Conservation (phyloP, 2,888 invertebrate genomes). For the Penaeus monodon region DNA sequence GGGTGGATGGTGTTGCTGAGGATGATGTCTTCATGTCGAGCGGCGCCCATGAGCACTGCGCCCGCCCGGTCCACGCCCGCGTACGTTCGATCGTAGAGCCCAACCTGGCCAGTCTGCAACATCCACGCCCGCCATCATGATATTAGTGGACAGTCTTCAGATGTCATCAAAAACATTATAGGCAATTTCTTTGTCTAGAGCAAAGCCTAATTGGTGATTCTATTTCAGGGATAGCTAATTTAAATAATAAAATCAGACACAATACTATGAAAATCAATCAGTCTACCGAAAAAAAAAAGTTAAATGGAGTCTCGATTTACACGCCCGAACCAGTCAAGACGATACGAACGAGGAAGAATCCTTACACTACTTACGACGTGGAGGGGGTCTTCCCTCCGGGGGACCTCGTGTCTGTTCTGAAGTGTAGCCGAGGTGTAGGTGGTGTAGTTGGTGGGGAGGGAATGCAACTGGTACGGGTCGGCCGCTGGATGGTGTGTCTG, state of each 20-base stretch:
- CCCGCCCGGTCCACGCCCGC: conserved; percentile 60
- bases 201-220: neutral
- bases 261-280: neutral
- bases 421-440: conserved; percentile 64
- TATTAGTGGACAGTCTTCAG: neutral
- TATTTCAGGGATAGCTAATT: neutral
- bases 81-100: conserved; percentile 62
- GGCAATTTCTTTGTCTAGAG: neutral
- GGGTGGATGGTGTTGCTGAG: conserved; percentile 63
- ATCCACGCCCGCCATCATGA: conserved; percentile 22
- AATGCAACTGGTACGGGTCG: conserved; percentile 64
- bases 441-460: conserved; percentile 64
- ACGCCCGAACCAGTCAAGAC: neutral
- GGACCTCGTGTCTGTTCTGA: conserved; percentile 64
- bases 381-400: conserved; percentile 57
- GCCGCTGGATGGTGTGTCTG: conserved; percentile 64
- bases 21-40: conserved; percentile 62
- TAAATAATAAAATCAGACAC: neutral
- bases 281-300: too few species aligned
- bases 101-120: conserved; percentile 60
- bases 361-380: conserved; percentile 62
- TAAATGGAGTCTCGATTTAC: too few species aligned
- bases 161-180: neutral
- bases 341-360: too few species aligned
- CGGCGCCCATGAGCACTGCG: conserved; percentile 62